Evolutionary conservation across 2,888 invertebrate genomes (phyloP), one percentile per base, ranked within the genome.

Genomic region (Druceiella hillmani): DNA sequence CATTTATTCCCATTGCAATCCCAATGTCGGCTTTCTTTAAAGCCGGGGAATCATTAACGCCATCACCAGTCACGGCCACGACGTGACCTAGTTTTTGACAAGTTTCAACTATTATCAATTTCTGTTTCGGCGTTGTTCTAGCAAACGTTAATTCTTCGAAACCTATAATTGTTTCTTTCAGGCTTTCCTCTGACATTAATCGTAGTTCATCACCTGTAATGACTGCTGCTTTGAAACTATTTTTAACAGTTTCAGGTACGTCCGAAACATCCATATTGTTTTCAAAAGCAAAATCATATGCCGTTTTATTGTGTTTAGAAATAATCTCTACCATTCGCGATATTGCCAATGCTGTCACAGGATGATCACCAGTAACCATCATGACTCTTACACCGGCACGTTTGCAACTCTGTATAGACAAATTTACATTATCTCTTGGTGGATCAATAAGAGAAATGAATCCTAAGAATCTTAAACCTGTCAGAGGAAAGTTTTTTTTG

Each of bases 31-130:
- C 89, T 60, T 84, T 86, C 55, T 88, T 88, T 36, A 91, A 63
- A 9, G 89, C 89, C 3, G 89, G 89, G 0, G 89, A 87, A 59
- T 90, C 90, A 52, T 90, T 90, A 1, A 91, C 89, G 25, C 90
- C 91, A 54, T 91, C 90, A 6, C 92, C 91, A 15, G 89, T 89
- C 0, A 90, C 90, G 7, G 89, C 87, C 27, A 90, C 90, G 42
- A 89, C 84, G 50, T 84, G 78, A 10, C 84, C 82, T 25, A 83
- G 64, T 36, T 83, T 62, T 57, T 91, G 90, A 54, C 83, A 87
- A 22, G 84, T 84, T 63, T 91, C 90, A 2, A 82, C 82, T 33
- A 83, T 81, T 26, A 74, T 61, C 28, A 81, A 52, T 49, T 83
- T 83, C 51, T 83, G 82, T 40, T 81, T 80, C 0, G 82, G 81